Conservation (phyloP, 2,888 invertebrate species). For the Gnatocerus cornutus region DNA sequence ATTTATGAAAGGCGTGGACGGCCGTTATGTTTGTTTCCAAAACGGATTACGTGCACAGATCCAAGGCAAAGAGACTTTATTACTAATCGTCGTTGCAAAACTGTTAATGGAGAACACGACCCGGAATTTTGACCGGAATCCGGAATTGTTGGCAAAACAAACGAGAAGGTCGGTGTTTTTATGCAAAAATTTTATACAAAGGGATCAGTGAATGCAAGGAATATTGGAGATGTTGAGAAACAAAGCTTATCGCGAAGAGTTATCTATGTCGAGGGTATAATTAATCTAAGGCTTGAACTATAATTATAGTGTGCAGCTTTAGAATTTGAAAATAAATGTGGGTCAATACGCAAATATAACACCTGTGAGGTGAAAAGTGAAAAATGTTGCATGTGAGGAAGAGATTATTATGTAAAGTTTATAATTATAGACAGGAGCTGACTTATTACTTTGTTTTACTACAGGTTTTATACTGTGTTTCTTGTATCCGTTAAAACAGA, state of each 20-base stretch:
- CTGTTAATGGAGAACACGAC: conserved; percentile 11
- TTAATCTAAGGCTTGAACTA: conserved; percentile 25
- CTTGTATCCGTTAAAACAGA: no score
- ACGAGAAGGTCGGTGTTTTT: conserved; percentile 13
- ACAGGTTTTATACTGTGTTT: no score
- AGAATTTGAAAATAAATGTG: conserved; percentile 1
- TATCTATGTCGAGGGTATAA: conserved; percentile 20
- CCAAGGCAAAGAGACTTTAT: conserved; percentile 43
- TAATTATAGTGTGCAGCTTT: conserved; percentile 11
- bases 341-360: conserved; percentile 1
- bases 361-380: background rate
- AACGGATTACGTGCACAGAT: conserved; percentile 41
- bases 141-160: conserved; percentile 29
- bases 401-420: no score
- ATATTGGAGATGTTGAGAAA: conserved; percentile 16
- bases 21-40: conserved; percentile 53
- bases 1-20: conserved; percentile 56
- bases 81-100: conserved; percentile 13
- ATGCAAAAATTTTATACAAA: conserved; percentile 15
- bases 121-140: conserved; percentile 39
- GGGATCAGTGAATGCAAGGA: conserved; percentile 18
- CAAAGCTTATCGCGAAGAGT: conserved; percentile 24
- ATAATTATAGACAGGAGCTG: no score
- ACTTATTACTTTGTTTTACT: no score
- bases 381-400: no score